A percentile compares a stretch with the other conserved stretches of the same genome.
These are phyloP conservation scores for Tetrapedia diversipes DNA, from an alignment of 2,888 invertebrate genomes.

Conservation along the genomic window DNA sequence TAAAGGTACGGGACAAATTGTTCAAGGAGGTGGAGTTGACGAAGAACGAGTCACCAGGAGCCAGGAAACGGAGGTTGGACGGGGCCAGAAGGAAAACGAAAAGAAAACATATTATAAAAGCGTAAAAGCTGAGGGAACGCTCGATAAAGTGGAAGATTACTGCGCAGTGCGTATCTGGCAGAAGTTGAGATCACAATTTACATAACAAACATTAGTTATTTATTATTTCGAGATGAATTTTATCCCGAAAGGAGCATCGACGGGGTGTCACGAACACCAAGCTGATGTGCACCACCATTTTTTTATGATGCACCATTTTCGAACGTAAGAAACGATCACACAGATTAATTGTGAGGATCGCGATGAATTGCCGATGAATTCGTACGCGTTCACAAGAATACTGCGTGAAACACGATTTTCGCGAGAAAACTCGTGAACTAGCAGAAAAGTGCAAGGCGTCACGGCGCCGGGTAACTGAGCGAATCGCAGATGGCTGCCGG, in stretches of 20 bases:
- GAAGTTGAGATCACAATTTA: slow-evolving; percentile 34
- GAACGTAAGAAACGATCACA: not conserved
- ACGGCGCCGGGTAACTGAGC: slow-evolving; percentile 50
- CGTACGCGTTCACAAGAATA: slow-evolving; percentile 11
- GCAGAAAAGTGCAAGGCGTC: slow-evolving; percentile 20
- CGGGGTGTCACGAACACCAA: slow-evolving; percentile 15
- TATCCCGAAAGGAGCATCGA: slow-evolving; percentile 8
- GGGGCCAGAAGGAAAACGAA: slow-evolving; percentile 9
- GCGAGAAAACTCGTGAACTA: slow-evolving; percentile 9
- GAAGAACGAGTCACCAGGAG: not conserved
- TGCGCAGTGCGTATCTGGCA: slow-evolving; percentile 6
- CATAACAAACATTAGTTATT: slow-evolving; percentile 33
- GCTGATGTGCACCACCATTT: not conserved
- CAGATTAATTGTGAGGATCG: too few species aligned
- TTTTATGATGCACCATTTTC: not conserved
- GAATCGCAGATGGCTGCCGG: slow-evolving; percentile 79
- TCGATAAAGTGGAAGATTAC: slow-evolving; percentile 18
- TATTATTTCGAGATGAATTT: slow-evolving; percentile 12
- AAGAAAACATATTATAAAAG: slow-evolving; percentile 17
- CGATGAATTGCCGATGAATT: slow-evolving; percentile 6
- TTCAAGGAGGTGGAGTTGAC: slow-evolving; percentile 30
- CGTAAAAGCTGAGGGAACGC: slow-evolving; percentile 18
- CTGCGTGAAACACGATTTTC: slow-evolving; percentile 10
- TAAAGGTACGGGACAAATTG: slow-evolving; percentile 42
- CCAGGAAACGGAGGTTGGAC: not conserved